A percentile compares a stretch with the other conserved stretches of the same genome.
These are phyloP conservation scores for Drosophila prolongata DNA, from an alignment of 2,888 invertebrate genomes.

Conservation along the genomic window DNA sequence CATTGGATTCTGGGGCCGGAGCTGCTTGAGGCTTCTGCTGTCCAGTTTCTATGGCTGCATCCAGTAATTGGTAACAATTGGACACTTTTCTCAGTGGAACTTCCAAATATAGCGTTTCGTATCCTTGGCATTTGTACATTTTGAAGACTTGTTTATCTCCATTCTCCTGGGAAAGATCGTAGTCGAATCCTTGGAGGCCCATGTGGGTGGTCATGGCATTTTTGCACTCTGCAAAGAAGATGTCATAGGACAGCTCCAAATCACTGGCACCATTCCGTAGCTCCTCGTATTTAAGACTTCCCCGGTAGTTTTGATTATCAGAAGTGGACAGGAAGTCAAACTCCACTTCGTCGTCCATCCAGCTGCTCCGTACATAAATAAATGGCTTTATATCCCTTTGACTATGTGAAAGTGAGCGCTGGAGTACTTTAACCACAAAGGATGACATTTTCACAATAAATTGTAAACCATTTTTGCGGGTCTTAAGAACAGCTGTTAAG, in stretches of 20 bases:
- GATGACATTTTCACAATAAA: constrained; percentile 29
- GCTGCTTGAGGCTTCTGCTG: constrained; percentile 2
- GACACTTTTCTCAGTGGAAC: constrained; percentile 48
- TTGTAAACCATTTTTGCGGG: constrained; percentile 14
- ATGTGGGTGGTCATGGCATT: constrained; percentile 65
- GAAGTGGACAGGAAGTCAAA: constrained; percentile 54
- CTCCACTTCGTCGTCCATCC: constrained; percentile 55
- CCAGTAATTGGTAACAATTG: constrained; percentile 50
- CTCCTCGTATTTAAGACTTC: constrained; percentile 56
- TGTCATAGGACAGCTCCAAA: constrained; percentile 62
- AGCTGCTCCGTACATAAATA: constrained; percentile 60
- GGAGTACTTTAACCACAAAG: constrained; percentile 48
- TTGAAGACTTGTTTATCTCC: constrained; percentile 54
- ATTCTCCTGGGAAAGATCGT: constrained; percentile 57
- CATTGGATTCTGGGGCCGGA: background rate
- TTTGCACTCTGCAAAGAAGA: constrained; percentile 70
- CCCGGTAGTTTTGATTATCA: constrained; percentile 54
- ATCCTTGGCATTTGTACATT: constrained; percentile 66
- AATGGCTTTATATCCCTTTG: constrained; percentile 56
- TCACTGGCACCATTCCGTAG: constrained; percentile 67
- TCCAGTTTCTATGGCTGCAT: constrained; percentile 58
- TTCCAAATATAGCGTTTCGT: constrained; percentile 68
- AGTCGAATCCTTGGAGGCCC: constrained; percentile 66
- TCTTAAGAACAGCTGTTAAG: background rate
- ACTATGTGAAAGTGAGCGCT: constrained; percentile 49